phyloP scores from a whole-genome alignment of 2,888 invertebrate species.

The Elaeidobius kamerunicus region DNA sequence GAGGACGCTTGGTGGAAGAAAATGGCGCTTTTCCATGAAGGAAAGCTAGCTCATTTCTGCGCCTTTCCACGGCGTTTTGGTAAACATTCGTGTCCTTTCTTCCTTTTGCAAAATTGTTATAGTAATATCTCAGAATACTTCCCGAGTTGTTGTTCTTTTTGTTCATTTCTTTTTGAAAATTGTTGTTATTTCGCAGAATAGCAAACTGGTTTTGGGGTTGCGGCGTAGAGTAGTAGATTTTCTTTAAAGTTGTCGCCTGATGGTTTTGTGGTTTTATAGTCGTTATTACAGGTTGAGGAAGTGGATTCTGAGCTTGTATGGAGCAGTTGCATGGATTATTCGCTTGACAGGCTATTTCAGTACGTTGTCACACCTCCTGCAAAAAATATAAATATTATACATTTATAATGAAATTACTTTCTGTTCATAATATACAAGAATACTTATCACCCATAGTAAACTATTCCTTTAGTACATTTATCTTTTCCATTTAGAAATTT shows the following conservation, averaged over 20 bases:
- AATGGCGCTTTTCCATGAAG: slow-evolving; percentile 53
- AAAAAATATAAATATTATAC: slow-evolving; percentile 46
- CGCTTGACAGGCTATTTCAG: slow-evolving; percentile 40
- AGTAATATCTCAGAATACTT: slow-evolving; percentile 48
- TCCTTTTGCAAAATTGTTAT: slow-evolving; percentile 47
- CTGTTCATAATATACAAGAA: background rate
- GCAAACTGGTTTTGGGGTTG: slow-evolving; percentile 33
- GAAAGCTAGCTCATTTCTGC: slow-evolving; percentile 43
- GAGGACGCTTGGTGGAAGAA: slow-evolving; percentile 53
- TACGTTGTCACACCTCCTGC: slow-evolving; percentile 87
- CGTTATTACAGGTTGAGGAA: slow-evolving; percentile 18
- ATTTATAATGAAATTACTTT: background rate
- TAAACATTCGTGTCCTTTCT: slow-evolving; percentile 48
- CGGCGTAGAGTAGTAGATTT: slow-evolving; percentile 45
- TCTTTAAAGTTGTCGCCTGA: slow-evolving; percentile 37
- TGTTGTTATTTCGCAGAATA: slow-evolving; percentile 34
- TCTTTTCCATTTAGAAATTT: too few species aligned
- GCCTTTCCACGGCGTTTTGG: slow-evolving; percentile 45
- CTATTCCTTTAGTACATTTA: too few species aligned
- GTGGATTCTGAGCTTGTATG: slow-evolving; percentile 32
- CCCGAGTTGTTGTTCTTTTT: slow-evolving; percentile 44
- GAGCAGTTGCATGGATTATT: slow-evolving; percentile 33
- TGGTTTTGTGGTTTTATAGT: slow-evolving; percentile 5
- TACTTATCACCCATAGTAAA: background rate
- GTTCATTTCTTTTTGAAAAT: slow-evolving; percentile 39